These are phyloP conservation scores for Cepaea hortensis DNA, from an alignment of 2,888 invertebrate species.

Conservation along the genomic window DNA sequence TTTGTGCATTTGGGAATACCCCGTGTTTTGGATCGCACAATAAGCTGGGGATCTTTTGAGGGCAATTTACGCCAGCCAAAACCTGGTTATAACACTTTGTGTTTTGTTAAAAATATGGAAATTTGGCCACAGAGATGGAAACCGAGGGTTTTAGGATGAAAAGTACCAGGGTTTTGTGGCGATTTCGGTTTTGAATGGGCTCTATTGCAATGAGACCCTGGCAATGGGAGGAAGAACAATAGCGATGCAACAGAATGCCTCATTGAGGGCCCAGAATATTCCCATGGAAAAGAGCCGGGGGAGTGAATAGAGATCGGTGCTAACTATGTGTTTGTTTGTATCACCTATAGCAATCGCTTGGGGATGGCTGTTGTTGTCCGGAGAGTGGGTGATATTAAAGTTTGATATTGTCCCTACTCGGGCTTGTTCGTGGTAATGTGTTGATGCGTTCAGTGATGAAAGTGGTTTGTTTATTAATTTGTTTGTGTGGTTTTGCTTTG, in stretches of 20 bases:
- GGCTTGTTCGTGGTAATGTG: neutral
- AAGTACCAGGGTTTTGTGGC: neutral
- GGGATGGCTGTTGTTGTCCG: neutral
- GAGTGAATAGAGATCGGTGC: neutral
- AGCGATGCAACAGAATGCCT: constrained; percentile 1
- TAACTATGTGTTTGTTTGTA: neutral
- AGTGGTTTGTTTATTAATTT: neutral
- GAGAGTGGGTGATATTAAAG: constrained; percentile 9
- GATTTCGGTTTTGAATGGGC: neutral
- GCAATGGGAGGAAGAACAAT: constrained; percentile 6
- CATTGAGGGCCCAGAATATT: neutral
- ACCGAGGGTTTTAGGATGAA: neutral
- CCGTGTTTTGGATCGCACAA: neutral
- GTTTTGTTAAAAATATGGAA: constrained; percentile 21
- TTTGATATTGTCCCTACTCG: neutral
- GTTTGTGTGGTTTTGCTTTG: too few relatives aligned
- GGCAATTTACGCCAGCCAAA: neutral
- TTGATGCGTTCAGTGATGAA: neutral
- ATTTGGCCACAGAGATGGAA: constrained; percentile 10
- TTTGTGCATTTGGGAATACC: neutral
- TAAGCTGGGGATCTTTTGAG: neutral
- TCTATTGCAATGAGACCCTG: neutral
- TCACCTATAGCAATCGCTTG: neutral
- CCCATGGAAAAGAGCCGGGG: neutral
- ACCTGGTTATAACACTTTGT: neutral